Conservation (phyloP, 2,888 invertebrate species). For the Oligia strigilis region DNA sequence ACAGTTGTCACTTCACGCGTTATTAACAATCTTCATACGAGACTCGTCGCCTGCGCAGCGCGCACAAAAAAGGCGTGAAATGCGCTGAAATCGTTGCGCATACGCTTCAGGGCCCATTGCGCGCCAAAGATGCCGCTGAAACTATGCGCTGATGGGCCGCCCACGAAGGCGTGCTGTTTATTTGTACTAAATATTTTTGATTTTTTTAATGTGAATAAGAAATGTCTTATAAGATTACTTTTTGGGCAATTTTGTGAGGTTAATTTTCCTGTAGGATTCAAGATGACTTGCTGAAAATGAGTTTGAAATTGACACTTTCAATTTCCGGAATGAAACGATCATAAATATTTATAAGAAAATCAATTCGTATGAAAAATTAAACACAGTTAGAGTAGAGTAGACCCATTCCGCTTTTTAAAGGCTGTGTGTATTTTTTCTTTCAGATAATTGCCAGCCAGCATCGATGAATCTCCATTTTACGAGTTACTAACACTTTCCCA, state of each 20-base stretch:
- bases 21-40: constrained; percentile 82
- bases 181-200: constrained; percentile 53
- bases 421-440: constrained; percentile 1
- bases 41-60: constrained; percentile 69
- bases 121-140: constrained; percentile 86
- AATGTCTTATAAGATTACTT: constrained; percentile 30
- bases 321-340: constrained; percentile 19
- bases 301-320: constrained; percentile 25
- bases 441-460: constrained; percentile 51
- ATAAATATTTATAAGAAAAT: background rate
- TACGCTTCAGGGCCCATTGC: constrained; percentile 87
- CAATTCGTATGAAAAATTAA: constrained; percentile 2
- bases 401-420: background rate
- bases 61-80: constrained; percentile 88
- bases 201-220: constrained; percentile 49
- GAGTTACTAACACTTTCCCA: constrained; percentile 63
- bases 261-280: constrained; percentile 29
- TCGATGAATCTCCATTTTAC: constrained; percentile 50
- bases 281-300: background rate
- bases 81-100: constrained; percentile 83
- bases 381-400: background rate
- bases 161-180: constrained; percentile 78
- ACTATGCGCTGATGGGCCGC: constrained; percentile 85
- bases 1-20: constrained; percentile 85
- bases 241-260: background rate